phyloP scores from a whole-genome alignment of 2,888 invertebrate genomes.

The Mayetiola destructor region DNA sequence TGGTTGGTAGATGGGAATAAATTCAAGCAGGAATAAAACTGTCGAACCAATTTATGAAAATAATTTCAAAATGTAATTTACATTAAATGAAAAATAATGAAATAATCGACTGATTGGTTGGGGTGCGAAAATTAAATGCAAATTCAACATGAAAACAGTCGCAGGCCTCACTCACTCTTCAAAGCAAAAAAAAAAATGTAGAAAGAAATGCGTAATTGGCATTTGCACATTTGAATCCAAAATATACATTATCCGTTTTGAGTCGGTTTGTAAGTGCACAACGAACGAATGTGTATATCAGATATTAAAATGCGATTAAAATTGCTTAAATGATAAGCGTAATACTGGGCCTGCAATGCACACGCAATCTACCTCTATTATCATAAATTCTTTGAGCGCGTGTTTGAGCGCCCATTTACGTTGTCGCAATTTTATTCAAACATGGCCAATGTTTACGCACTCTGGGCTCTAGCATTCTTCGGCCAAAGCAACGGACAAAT shows the following conservation, averaged over 20 bases:
- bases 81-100: too few species aligned
- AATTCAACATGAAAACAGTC: neutral
- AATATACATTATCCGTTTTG: too few species aligned
- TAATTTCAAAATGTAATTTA: too few species aligned
- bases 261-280: too few species aligned
- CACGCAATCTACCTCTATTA: neutral
- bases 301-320: neutral
- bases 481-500: too few species aligned
- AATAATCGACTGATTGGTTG: neutral
- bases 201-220: neutral
- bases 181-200: too few species aligned
- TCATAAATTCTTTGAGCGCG: constrained; percentile 8
- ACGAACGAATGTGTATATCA: neutral
- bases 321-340: constrained; percentile 6
- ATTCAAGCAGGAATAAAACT: too few species aligned
- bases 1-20: too few species aligned
- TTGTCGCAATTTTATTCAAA: neutral
- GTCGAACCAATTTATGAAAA: too few species aligned
- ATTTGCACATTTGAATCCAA: neutral
- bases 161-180: too few species aligned
- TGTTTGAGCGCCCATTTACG: constrained; percentile 7
- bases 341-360: constrained; percentile 1
- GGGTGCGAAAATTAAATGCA: neutral
- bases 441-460: constrained; percentile 2
- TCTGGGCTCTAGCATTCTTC: too few species aligned